Conservation (phyloP, 2,113 vertebrate species). For the Hassar affinis region DNA sequence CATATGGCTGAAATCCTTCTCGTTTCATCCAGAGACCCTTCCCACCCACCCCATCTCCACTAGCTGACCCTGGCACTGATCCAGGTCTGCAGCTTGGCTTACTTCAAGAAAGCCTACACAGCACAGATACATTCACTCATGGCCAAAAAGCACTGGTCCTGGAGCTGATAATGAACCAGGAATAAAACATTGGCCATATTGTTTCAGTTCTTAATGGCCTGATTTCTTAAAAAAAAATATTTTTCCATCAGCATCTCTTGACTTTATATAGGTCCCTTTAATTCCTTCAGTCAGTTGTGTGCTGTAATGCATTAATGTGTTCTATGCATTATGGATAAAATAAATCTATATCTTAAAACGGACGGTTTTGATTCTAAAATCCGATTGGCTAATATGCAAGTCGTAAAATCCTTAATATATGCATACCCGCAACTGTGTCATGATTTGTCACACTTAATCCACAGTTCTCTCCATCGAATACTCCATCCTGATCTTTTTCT, state of each 20-base stretch:
- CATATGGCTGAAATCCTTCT: conserved; percentile 48
- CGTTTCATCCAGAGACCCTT: conserved; percentile 33
- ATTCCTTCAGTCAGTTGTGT: not conserved
- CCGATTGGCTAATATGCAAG: not conserved
- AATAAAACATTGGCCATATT: conserved; percentile 8
- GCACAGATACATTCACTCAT: not conserved
- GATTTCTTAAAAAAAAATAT: not conserved
- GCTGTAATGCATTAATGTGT: too few species aligned
- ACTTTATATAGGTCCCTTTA: not conserved
- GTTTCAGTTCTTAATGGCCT: not conserved
- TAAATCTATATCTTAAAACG: not conserved
- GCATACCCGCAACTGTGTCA: not conserved
- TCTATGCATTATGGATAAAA: not conserved
- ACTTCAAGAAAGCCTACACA: not conserved
- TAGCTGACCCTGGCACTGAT: conserved; percentile 9
- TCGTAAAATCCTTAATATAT: not conserved
- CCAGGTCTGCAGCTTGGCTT: conserved; percentile 24
- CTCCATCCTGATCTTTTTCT: not conserved
- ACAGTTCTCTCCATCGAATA: not conserved
- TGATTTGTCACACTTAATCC: not conserved
- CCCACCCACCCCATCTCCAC: not conserved
- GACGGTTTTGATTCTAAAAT: not conserved
- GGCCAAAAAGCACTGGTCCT: not conserved
- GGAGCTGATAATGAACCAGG: not conserved
- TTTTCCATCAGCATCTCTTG: not conserved